These are phyloP conservation scores for Mus minutoides DNA, from an alignment of 2,797 vertebrate genomes.

Conservation along the genomic window DNA sequence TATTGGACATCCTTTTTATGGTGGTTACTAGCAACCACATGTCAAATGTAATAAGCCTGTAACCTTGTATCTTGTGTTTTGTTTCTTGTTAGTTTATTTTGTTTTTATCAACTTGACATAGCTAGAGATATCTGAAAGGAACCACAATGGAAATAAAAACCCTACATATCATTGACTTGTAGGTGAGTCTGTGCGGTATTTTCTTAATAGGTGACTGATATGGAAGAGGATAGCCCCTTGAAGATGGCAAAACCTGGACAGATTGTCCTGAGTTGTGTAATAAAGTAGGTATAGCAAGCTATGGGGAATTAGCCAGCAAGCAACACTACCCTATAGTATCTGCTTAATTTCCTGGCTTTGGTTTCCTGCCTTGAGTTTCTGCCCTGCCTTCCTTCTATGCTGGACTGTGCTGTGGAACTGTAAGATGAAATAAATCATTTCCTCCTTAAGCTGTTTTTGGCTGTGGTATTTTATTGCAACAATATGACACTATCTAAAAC, in stretches of 20 bases:
- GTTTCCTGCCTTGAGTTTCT: not conserved
- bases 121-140: not conserved
- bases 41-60: not conserved
- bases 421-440: not conserved
- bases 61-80: not conserved
- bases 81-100: not conserved
- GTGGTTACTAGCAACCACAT: not conserved
- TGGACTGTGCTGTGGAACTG: not conserved
- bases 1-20: not conserved
- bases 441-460: not conserved
- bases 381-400: not conserved
- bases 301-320: not conserved
- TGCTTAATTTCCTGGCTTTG: not conserved
- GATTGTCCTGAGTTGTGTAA: not conserved
- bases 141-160: not conserved
- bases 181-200: not conserved
- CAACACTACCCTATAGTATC: not conserved
- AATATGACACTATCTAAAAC: not conserved
- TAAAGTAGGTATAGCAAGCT: not conserved
- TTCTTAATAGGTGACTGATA: not conserved
- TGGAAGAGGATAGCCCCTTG: not conserved
- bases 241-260: not conserved
- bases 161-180: not conserved
- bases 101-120: not conserved
- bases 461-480: not conserved